These are phyloP conservation scores for Chrysocyon brachyurus DNA, from an alignment of 2,797 vertebrate species.

Conservation along the genomic window DNA sequence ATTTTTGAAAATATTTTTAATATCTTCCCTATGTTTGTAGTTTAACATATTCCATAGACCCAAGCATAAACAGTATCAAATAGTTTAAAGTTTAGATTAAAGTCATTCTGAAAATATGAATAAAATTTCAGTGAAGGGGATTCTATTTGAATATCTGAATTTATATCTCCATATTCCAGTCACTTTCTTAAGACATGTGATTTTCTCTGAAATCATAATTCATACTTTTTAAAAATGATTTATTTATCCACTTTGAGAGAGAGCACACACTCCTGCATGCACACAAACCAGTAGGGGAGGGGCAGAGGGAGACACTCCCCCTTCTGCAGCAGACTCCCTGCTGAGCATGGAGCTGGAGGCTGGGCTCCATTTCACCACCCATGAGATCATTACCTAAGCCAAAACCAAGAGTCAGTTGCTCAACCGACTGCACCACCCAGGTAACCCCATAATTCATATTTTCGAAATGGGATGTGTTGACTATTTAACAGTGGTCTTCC, in stretches of 20 bases:
- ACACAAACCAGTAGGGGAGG: not conserved
- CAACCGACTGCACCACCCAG: not conserved
- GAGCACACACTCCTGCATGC: too few relatives aligned
- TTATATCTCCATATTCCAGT: not conserved
- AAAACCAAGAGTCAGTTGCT: not conserved
- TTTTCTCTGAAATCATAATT: not conserved
- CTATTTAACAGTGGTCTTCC: not conserved
- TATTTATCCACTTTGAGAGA: not conserved
- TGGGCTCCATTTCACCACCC: not conserved
- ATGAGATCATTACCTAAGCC: not conserved
- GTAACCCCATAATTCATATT: not conserved
- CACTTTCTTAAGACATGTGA: not conserved
- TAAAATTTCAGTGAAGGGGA: not conserved
- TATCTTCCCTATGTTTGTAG: not conserved
- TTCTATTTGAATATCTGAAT: not conserved
- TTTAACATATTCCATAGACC: not conserved
- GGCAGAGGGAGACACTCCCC: not conserved
- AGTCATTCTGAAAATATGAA: not conserved
- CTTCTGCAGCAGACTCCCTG: not conserved
- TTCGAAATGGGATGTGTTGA: not conserved
- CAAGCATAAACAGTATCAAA: not conserved
- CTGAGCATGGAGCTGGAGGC: not conserved
- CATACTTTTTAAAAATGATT: not conserved
- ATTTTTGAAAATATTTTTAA: not conserved
- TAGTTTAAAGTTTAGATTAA: not conserved